A percentile compares a stretch with the other conserved stretches of the same genome.
Conservation (phyloP, 2,888 invertebrate genomes). For the Leptopilina myrica region DNA sequence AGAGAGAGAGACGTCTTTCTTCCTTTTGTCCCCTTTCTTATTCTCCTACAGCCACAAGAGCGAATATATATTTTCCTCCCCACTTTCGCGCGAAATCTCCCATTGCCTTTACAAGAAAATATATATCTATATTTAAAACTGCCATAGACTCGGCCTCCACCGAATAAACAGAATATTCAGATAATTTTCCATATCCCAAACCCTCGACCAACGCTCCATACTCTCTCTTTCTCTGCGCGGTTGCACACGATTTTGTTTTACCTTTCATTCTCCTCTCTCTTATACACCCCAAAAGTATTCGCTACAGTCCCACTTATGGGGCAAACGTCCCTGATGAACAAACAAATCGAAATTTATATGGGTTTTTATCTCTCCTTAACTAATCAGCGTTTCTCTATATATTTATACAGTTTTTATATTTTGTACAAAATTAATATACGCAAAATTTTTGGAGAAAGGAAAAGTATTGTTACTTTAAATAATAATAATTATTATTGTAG, state of each 20-base stretch:
- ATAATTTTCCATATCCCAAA: slow-evolving; percentile 68
- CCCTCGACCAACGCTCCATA: neutral
- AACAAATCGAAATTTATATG: neutral
- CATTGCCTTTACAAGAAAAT: slow-evolving; percentile 60
- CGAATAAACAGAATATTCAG: slow-evolving; percentile 75
- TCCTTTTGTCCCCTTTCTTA: slow-evolving; percentile 73
- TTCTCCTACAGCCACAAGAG: slow-evolving; percentile 75
- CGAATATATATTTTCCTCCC: slow-evolving; percentile 64
- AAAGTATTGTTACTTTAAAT: too few relatives aligned
- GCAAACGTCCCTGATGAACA: slow-evolving; percentile 21
- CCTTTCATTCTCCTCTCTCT: slow-evolving; percentile 33
- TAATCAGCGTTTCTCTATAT: neutral
- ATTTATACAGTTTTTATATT: too few relatives aligned
- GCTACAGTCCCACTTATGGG: slow-evolving; percentile 9
- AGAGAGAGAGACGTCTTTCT: too few relatives aligned
- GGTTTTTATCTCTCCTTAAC: neutral
- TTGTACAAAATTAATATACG: too few relatives aligned
- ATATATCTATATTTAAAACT: slow-evolving; percentile 64
- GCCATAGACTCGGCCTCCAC: slow-evolving; percentile 58
- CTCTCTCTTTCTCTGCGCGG: neutral
- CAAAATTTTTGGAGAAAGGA: too few relatives aligned
- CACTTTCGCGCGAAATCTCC: slow-evolving; percentile 56
- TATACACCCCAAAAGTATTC: slow-evolving; percentile 9
- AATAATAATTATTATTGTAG: too few relatives aligned
- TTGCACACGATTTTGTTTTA: slow-evolving; percentile 36